These are phyloP conservation scores for Drosophila albomicans DNA, from an alignment of 1,140 invertebrate species.

Conservation along the genomic window DNA sequence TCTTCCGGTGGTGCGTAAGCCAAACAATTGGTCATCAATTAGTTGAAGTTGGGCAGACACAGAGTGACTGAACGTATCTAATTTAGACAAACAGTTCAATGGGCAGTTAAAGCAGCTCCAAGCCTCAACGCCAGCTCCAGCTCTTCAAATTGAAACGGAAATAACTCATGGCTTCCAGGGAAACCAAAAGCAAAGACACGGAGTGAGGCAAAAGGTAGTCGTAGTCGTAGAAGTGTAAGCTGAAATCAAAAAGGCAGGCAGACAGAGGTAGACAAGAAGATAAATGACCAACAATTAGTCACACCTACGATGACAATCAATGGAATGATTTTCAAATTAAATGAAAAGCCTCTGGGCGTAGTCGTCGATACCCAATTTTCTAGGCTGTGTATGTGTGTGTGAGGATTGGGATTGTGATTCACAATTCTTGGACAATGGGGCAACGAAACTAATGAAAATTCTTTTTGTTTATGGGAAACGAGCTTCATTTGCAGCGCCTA, in stretches of 20 bases:
- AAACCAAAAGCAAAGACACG: conserved; percentile 51
- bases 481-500: conserved; percentile 42
- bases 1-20: conserved; percentile 34
- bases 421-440: conserved; percentile 61
- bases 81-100: conserved; percentile 37
- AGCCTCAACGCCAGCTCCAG: background rate
- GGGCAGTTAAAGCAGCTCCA: conserved; percentile 1
- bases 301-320: conserved; percentile 82
- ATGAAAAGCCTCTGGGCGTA: conserved; percentile 21
- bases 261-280: conserved; percentile 54
- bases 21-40: conserved; percentile 72
- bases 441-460: conserved; percentile 66
- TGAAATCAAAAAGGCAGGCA: conserved; percentile 26
- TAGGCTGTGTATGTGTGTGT: background rate
- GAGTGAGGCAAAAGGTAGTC: conserved; percentile 7
- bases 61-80: conserved; percentile 23
- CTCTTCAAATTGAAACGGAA: conserved; percentile 53
- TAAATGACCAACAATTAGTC: conserved; percentile 83
- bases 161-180: conserved; percentile 78
- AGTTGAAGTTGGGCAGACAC: conserved; percentile 39
- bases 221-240: conserved; percentile 10
- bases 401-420: conserved; percentile 47
- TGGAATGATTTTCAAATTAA: conserved; percentile 69
- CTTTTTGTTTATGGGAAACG: conserved; percentile 22
- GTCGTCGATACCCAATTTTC: background rate